Base-by-base conservation (phyloP, 2,888 invertebrate species). In the Myopa tessellatipennis region DNA sequence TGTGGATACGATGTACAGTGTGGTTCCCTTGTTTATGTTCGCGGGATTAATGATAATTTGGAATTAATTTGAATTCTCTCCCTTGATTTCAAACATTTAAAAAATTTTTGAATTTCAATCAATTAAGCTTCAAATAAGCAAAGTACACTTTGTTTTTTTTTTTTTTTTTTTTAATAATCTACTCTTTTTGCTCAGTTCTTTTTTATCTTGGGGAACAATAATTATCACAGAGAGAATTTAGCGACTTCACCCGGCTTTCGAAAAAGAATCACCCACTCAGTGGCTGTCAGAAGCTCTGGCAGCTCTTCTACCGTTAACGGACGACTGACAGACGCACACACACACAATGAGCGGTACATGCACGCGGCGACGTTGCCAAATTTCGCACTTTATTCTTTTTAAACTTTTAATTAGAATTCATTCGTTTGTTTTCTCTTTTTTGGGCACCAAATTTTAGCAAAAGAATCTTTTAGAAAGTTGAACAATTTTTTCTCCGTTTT, bases 331-430 rank as follows among this genome's bases (percentile, higher is more conserved):
- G 18, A 45, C 45, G 1, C 8, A 18, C 45, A 8, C 70, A 70
- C 52, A 18, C 26, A 55, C 14, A 26, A 1, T 0, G 8, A 61
- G 10, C 34, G 14, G 36, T 55, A 70, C 16, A 36, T 18, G 55
- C n/a, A 55, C 52, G 34, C 55, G 55, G 16, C 74, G 58, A 45
- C 45, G 69, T 60, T 75, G 69, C 68, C 69, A 60, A 75, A 18
- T 69, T 69, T n/a, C 36, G 14, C 60, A 10, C 34, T 0, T 50
- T 61, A 72, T 18, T 34, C 14, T 72, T 45, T 71, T n/a, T 50
- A 7, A 70, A 50, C 34, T 36, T 52, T 18, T 34, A 38, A 50
- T 1, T 75, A 45, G 4, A 61, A 61, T 12, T 26, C 26, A 26
- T 26, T 26, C 26, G 26, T 26, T 26, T 26, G 2, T 26, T 26